Percentiles rank a stretch among this genome's conserved stretches.
Evolutionary conservation across 1,140 invertebrate genomes (phyloP).

Genomic region (Teleogryllus occipitalis): DNA sequence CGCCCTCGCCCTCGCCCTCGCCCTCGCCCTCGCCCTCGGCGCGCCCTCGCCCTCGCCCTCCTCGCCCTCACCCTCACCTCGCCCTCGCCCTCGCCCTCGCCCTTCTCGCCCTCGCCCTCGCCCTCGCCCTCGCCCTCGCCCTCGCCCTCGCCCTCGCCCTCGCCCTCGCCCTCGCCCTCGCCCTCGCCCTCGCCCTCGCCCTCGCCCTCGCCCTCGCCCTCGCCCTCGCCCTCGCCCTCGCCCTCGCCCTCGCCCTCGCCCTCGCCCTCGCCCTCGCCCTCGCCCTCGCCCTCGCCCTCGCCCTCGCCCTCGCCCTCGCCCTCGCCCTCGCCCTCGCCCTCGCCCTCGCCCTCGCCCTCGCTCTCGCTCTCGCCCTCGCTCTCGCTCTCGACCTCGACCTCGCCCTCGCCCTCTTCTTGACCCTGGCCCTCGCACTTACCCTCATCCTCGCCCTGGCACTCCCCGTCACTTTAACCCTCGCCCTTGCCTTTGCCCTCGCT

Average conservation of each 20-base stretch:
- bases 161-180: neutral
- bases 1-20: neutral
- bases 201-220: neutral
- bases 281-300: neutral
- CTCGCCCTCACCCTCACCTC: neutral
- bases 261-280: slow-evolving; percentile 8
- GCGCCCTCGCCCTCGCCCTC: neutral
- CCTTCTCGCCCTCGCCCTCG: too few relatives aligned
- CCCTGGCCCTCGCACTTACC: neutral
- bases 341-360: slow-evolving; percentile 3
- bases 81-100: neutral
- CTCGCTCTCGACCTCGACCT: slow-evolving; percentile 9
- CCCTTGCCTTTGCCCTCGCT: neutral
- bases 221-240: neutral
- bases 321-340: neutral
- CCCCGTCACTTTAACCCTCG: neutral
- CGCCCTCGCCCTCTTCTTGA: slow-evolving; percentile 2
- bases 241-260: slow-evolving; percentile 3
- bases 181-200: neutral
- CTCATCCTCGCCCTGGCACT: neutral
- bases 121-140: neutral
- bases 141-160: slow-evolving; percentile 10
- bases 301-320: neutral
- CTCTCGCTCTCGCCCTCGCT: slow-evolving; percentile 11
- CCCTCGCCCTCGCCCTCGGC: neutral